phyloP scores from a whole-genome alignment of 2,888 invertebrate species.

The Eutolmus rufibarbis region DNA sequence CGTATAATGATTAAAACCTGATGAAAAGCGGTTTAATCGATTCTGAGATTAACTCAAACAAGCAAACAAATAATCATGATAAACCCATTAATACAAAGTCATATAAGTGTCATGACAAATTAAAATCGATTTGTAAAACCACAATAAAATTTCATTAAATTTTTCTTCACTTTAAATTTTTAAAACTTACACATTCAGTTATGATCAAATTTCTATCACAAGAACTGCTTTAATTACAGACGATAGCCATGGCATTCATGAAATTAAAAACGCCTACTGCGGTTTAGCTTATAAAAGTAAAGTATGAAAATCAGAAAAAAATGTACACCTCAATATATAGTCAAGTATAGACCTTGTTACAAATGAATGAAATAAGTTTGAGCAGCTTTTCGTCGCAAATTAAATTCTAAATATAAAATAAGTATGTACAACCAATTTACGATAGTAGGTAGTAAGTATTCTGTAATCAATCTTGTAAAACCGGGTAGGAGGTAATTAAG shows the following conservation, averaged over 20 bases:
- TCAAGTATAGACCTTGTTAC: neutral
- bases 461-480: neutral
- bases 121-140: neutral
- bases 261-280: neutral
- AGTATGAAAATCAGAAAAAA: neutral
- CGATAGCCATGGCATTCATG: neutral
- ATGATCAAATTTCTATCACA: neutral
- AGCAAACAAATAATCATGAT: neutral
- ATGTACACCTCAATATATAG: neutral
- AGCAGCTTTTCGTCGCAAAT: neutral
- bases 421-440: neutral
- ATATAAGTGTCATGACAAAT: neutral
- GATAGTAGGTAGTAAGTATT: neutral
- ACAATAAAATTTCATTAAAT: neutral
- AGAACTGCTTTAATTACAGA: neutral
- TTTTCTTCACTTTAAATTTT: neutral
- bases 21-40: neutral
- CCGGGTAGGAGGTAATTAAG: neutral
- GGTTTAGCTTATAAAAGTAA: neutral
- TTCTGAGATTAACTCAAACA: neutral
- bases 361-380: neutral
- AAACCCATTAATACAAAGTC: neutral
- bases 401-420: neutral
- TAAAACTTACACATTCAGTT: neutral
- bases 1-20: neutral